Base-by-base conservation (phyloP, 2,888 invertebrate genomes). In the Malacosoma neustria region DNA sequence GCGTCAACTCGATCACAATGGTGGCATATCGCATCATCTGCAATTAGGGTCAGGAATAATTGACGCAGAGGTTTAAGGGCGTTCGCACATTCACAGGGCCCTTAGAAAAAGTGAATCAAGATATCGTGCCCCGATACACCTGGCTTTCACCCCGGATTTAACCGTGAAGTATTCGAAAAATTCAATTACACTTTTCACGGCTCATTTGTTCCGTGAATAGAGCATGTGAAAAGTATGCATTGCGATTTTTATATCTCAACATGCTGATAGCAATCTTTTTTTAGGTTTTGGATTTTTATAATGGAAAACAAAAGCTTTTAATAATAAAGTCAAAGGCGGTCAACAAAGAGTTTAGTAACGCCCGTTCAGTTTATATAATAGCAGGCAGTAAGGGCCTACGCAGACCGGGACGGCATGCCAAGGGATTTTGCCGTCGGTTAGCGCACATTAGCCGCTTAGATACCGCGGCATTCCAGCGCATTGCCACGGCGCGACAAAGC, bases 11-110 rank as follows among this genome's bases (percentile, higher is more conserved):
- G 48, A 59, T 59, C 51, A 82, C 79, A 82, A 82, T 73, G 46
- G 55, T 36, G 39, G 51, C 70, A 43, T 84, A 84, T 84, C 84
- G 61, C 77, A 76, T 80, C 82, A 85, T 84, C 84, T 79, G 63
- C 79, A 82, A 82, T 84, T 80, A 81, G 82, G 84, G 84, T 81
- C 72, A 77, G 64, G 66, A 72, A 81, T 82, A 84, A 84, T 81
- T 80, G 80, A 76, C 74, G 76, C 63, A 71, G 77, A 71, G 68
- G 75, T 74, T 71, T 72, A 70, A 75, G 70, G 76, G 79, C 69
- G 74, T 64, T 69, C 62, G 68, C 55, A 72, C 72, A 72, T 70
- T 69, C 66, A 77, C 31, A 11, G 12, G 31, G 11, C 31, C 12
- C 11, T 11, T 31, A 54, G 57, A 48, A 51, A 51, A 60, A 76